These are phyloP conservation scores for Melanotus villosus DNA, from an alignment of 2,888 invertebrate species.

Conservation along the genomic window DNA sequence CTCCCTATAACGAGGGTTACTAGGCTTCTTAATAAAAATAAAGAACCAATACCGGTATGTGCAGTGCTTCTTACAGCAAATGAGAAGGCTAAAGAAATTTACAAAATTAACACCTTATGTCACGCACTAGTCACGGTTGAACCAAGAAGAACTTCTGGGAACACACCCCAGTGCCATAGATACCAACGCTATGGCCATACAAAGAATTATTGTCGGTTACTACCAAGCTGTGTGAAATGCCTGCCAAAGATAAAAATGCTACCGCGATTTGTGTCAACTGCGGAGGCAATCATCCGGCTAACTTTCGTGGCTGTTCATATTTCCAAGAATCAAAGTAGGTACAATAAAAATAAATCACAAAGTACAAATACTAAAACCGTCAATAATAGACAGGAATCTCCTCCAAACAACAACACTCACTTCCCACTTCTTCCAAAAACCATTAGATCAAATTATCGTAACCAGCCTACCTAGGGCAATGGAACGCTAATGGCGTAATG, in stretches of 20 bases:
- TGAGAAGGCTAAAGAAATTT: slow-evolving; percentile 25
- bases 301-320: slow-evolving; percentile 6
- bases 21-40: slow-evolving; percentile 18
- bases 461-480: too few species aligned
- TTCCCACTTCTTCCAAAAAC: not conserved
- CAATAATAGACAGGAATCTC: not conserved
- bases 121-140: slow-evolving; percentile 9
- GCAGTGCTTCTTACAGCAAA: slow-evolving; percentile 27
- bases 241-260: not conserved
- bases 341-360: not conserved
- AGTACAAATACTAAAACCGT: not conserved
- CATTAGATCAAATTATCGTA: not conserved
- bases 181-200: slow-evolving; percentile 8
- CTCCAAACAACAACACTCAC: not conserved
- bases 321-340: slow-evolving; percentile 1
- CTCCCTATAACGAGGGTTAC: slow-evolving; percentile 16
- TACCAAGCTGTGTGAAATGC: slow-evolving; percentile 17
- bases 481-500: not conserved
- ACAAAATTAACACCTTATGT: slow-evolving; percentile 6
- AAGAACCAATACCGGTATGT: slow-evolving; percentile 15
- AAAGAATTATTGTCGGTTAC: slow-evolving; percentile 1
- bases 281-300: slow-evolving; percentile 10
- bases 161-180: slow-evolving; percentile 16
- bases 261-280: slow-evolving; percentile 10
- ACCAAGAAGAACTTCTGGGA: slow-evolving; percentile 9